Evolutionary conservation across 2,797 vertebrate species (phyloP), one percentile per base, ranked within the genome.

Genomic region (Garrulus glandarius): DNA sequence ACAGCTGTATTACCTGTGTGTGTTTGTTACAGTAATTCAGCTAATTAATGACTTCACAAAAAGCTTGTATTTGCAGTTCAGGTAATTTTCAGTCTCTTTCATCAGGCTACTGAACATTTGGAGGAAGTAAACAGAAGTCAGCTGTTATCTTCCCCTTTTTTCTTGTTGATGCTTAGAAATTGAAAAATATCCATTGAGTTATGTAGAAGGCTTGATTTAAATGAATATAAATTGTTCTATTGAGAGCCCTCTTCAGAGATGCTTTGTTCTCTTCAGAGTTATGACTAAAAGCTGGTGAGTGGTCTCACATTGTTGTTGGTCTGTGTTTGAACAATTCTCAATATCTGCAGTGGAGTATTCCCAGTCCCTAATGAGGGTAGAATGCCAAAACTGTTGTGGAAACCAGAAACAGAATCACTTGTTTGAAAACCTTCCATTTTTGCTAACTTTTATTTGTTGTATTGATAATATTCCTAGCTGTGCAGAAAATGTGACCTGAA

Each of bases 11-110:
- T 72, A 61, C 27, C 27, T 68, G 7, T 36, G 20, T 80, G 26
- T 84, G 15, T 72, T 36, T 78, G 24, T 69, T 76, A 44, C 5
- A 59, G 55, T 93, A 87, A 85, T 94, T 77, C 82, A 56, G 32
- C 20, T 94, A 85, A 96, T 89, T 92, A 77, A 94, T 85, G 87
- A 67, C 47, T 79, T 69, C 11, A 79, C 27, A 72, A 49, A 46
- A 47, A 37, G 36, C 34, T 74, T 65, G 0, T 61, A 43, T 76
- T 93, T 85, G 81, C 67, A 67, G 85, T 29, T 76, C 57, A 67
- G 75, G 20, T 91, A 57, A 47, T 61, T 87, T 80, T 84, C 79
- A 67, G 8, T 39, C 27, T 92, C 11, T 21, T 81, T 84, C 59
- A 11, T 36, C 22, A 68, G 30, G 23, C 57, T 64, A 29, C 17